Evolutionary conservation across 2,888 invertebrate species (phyloP).

Genomic region (Pasiphila rectangulata): DNA sequence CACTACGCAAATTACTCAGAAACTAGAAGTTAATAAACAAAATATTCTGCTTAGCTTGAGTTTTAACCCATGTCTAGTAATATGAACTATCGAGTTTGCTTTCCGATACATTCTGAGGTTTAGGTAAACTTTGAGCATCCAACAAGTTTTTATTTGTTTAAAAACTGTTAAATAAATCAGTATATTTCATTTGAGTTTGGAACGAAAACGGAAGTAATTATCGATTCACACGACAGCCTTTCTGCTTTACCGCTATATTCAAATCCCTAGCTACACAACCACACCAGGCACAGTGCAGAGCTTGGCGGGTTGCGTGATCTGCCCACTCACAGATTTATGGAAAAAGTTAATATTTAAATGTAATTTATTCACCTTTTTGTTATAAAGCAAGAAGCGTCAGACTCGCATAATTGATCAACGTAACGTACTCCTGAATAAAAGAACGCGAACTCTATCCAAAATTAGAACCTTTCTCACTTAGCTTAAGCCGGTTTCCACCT

Average conservation of each 20-base stretch:
- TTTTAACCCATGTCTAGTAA: no score
- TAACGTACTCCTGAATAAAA: background rate
- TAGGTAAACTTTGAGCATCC: background rate
- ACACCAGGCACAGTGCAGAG: no score
- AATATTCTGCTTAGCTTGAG: no score
- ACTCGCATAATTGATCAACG: background rate
- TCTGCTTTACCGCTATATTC: no score
- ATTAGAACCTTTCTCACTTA: background rate
- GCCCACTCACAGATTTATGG: no score
- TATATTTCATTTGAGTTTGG: background rate
- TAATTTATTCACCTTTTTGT: background rate
- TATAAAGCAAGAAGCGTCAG: background rate
- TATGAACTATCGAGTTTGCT: conserved; percentile 2
- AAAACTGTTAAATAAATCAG: background rate
- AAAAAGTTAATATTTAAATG: background rate
- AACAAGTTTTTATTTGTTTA: background rate
- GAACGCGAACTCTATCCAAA: no score
- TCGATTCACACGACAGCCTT: no score
- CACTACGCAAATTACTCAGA: background rate
- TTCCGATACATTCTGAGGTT: background rate
- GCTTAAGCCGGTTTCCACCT: conserved; percentile 3
- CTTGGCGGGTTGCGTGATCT: no score
- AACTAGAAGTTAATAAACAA: background rate
- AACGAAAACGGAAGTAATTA: background rate
- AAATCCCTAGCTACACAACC: no score